phyloP scores from a whole-genome alignment of 64 coral and sea anemone species.

The Pachyseris speciosa region DNA sequence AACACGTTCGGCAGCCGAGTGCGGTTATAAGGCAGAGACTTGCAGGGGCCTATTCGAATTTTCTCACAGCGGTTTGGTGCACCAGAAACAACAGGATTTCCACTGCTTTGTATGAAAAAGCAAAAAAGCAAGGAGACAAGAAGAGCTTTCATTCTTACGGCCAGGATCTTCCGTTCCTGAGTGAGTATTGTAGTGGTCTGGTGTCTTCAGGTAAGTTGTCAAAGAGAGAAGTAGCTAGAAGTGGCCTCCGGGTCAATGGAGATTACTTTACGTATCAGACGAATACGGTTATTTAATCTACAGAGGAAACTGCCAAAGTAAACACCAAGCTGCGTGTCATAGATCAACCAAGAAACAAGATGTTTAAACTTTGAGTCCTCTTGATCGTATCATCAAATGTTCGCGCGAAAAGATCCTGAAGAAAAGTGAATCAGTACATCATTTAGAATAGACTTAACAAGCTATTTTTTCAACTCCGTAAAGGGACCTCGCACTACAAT shows the following conservation, averaged over 20 bases:
- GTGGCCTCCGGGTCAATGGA: background rate
- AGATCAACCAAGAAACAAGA: no score
- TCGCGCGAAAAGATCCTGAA: no score
- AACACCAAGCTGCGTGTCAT: background rate
- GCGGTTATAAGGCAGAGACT: constrained; percentile 56
- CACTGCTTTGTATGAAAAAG: background rate
- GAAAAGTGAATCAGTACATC: no score
- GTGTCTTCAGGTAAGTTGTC: background rate
- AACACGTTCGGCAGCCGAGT: constrained; percentile 44
- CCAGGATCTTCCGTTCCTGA: no score
- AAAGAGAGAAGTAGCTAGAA: background rate
- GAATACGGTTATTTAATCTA: background rate
- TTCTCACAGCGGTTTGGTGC: background rate
- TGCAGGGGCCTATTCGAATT: constrained; percentile 22
- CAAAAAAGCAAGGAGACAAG: background rate
- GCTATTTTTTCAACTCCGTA: no score
- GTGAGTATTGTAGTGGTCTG: background rate
- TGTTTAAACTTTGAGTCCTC: no score
- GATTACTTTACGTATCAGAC: background rate
- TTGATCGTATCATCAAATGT: no score
- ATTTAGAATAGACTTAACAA: no score
- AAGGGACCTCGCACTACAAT: no score
- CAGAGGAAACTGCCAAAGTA: background rate
- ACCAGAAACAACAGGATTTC: background rate
- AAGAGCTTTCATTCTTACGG: background rate